Base-by-base conservation (phyloP, 2,797 vertebrate genomes). In the Sebastes dallii region DNA sequence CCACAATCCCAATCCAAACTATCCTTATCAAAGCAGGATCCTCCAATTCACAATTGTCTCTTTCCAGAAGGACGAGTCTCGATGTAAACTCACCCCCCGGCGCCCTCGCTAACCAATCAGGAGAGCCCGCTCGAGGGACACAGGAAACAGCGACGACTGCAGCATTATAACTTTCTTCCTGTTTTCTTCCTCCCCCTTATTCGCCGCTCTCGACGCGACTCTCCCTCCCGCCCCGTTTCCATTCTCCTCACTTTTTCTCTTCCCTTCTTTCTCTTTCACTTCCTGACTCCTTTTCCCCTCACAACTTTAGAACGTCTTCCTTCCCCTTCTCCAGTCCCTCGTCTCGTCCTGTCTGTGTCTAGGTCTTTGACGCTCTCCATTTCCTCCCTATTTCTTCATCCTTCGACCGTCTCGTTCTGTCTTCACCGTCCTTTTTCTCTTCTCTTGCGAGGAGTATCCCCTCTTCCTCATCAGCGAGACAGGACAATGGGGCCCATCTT, bases 401-500 rank as follows among this genome's bases (percentile, higher is more conserved):
- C 20, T 80, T 32, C 29, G 8, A 42, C 79, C 8, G 68, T 86
- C 86, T 83, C 72, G 9, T 71, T 81, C 61, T 61, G 83, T 84
- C 77, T 75, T 62, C 6, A 20, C 81, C 65, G 13, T 75, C 56
- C 65, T 54, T 7, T 81, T 50, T 12, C 16, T 77, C 77, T 62
- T 75, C 55, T 78, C 79, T 66, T 75, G 70, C 9, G 68, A 88
- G 82, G 78, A 87, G 75, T 72, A 78, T 89, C 85, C 66, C 86
- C 79, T 86, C 89, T 81, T 92, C 81, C 91, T 93, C 90, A 86
- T 93, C 89, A 90, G 88, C 8, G 71, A 82, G 88, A 92, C 91
- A 83, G 92, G 93, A 95, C 94, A 94, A 93, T 93, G 89, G 88
- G 84, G 84, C 84, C 89, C 91, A 91, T 94, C 93, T 91, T 92